phyloP scores from a whole-genome alignment of 2,797 vertebrate species.

The Cossypha dichroa region DNA sequence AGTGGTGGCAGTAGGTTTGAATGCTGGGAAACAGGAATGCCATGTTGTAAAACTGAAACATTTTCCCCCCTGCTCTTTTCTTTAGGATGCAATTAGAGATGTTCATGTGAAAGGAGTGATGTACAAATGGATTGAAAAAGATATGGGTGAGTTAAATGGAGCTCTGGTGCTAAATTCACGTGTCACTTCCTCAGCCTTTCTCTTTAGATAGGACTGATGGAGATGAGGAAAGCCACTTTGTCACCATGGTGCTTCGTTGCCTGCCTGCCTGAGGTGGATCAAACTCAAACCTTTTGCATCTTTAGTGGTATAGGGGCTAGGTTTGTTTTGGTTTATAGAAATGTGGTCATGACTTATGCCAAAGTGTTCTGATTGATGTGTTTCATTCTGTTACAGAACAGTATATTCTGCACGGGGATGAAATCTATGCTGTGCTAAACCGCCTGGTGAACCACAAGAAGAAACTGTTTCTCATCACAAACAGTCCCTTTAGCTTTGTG shows the following conservation, averaged over 20 bases:
- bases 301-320: background rate
- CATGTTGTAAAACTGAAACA: background rate
- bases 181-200: background rate
- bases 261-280: background rate
- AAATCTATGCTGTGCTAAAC: slow-evolving; percentile 79
- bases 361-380: background rate
- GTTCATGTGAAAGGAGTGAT: slow-evolving; percentile 85
- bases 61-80: background rate
- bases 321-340: background rate
- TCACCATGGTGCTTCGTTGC: background rate
- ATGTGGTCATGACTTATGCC: background rate
- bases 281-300: background rate
- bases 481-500: slow-evolving; percentile 85
- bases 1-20: background rate
- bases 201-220: background rate
- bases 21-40: background rate
- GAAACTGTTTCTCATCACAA: slow-evolving; percentile 85
- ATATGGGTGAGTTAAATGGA: slow-evolving; percentile 77
- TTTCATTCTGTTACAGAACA: slow-evolving; percentile 66
- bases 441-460: slow-evolving; percentile 79
- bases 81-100: slow-evolving; percentile 82
- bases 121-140: slow-evolving; percentile 84
- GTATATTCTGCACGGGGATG: slow-evolving; percentile 81
- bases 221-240: background rate
- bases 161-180: background rate